Percentiles rank a stretch among this genome's conserved stretches.
Evolutionary conservation across 1,140 invertebrate species (phyloP).

Genomic region (Rhynchophorus ferrugineus): DNA sequence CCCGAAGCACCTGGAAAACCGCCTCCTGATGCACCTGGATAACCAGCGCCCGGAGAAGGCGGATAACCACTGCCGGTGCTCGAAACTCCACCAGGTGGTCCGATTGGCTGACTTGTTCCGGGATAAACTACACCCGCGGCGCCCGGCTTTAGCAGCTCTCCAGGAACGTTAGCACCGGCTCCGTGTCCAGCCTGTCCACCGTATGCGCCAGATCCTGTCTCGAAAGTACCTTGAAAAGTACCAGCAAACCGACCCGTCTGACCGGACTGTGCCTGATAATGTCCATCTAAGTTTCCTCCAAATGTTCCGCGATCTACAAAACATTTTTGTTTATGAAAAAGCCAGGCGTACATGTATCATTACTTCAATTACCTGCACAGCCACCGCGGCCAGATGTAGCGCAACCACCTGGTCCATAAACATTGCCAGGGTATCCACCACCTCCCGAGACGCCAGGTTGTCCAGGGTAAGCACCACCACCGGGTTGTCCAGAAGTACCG

Average conservation of each 20-base stretch:
- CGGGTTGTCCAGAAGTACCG: background rate
- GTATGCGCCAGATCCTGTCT: constrained; percentile 10
- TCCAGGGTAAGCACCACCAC: background rate
- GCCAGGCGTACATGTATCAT: background rate
- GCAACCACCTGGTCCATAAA: background rate
- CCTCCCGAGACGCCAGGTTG: constrained; percentile 6
- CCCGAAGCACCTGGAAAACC: too few relatives aligned
- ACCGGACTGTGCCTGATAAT: constrained; percentile 24
- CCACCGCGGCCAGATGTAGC: background rate
- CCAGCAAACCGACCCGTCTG: constrained; percentile 32
- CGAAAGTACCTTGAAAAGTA: constrained; percentile 32
- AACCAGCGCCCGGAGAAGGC: background rate
- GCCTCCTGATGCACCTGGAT: background rate
- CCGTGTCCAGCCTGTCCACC: background rate
- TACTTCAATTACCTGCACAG: background rate
- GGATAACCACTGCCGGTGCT: background rate
- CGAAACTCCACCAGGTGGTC: background rate
- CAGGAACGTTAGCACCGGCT: background rate
- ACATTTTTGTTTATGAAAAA: background rate
- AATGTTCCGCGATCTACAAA: constrained; percentile 17
- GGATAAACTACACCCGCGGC: background rate
- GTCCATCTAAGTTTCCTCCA: constrained; percentile 28
- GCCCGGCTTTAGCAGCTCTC: constrained; percentile 8
- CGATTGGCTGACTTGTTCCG: background rate
- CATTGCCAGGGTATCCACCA: background rate